Evolutionary conservation across 1,140 invertebrate species (phyloP).

Genomic region (Drosophila lacteicornis): DNA sequence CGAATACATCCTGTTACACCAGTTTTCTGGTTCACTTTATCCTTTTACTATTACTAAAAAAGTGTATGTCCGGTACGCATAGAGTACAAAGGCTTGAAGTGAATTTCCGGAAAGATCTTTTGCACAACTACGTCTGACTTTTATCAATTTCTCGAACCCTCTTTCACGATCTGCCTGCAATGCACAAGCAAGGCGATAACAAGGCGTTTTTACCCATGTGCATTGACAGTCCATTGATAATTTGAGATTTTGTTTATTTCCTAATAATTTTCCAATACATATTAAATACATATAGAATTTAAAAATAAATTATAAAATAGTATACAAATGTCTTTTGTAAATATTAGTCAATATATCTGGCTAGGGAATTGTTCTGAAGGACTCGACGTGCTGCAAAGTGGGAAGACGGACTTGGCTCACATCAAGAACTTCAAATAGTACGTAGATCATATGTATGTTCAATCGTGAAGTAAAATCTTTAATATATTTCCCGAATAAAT

Average conservation of each 20-base stretch:
- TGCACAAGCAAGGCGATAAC: too few relatives aligned
- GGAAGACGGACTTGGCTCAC: constrained; percentile 6
- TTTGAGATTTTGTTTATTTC: constrained; percentile 35
- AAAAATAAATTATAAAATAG: constrained; percentile 54
- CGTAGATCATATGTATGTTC: background rate
- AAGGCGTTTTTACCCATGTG: background rate
- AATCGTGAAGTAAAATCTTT: background rate
- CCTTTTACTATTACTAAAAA: too few relatives aligned
- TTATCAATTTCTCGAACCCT: too few relatives aligned
- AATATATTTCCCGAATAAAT: constrained; percentile 1
- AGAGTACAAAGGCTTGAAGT: too few relatives aligned
- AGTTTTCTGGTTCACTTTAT: too few relatives aligned
- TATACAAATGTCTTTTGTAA: constrained; percentile 41
- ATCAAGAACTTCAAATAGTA: constrained; percentile 2
- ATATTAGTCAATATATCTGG: constrained; percentile 18
- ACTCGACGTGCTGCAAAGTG: background rate
- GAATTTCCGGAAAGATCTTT: too few relatives aligned
- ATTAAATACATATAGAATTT: constrained; percentile 55
- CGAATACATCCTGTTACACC: too few relatives aligned
- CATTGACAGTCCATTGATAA: background rate
- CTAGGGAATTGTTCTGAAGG: constrained; percentile 2
- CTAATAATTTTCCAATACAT: constrained; percentile 46
- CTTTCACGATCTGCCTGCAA: too few relatives aligned
- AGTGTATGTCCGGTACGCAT: too few relatives aligned
- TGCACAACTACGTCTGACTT: too few relatives aligned